Evolutionary conservation across 2,797 vertebrate genomes (phyloP).

Genomic region (Helarctos malayanus): DNA sequence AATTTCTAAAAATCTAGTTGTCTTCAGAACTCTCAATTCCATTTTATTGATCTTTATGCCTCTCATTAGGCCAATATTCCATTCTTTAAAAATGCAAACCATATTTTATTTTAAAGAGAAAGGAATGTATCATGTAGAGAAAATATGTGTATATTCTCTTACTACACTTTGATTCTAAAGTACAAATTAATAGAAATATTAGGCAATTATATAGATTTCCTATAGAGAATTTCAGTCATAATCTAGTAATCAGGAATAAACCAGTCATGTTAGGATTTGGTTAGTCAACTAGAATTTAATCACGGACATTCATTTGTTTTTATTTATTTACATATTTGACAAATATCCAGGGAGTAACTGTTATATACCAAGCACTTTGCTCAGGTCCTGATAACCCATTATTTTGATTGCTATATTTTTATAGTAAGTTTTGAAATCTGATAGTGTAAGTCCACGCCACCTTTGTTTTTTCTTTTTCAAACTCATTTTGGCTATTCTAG

Average conservation of each 20-base stretch:
- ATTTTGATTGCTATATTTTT: background rate
- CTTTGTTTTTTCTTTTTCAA: background rate
- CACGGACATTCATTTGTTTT: background rate
- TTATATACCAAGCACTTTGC: background rate
- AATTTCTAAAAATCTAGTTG: background rate
- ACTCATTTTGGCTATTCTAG: background rate
- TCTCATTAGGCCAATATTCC: background rate
- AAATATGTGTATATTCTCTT: background rate
- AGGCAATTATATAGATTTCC: background rate
- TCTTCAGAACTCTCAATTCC: background rate
- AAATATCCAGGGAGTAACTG: background rate
- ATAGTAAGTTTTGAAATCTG: conserved; percentile 12
- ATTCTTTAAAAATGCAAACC: background rate
- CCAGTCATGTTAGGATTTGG: background rate
- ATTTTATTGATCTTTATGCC: background rate
- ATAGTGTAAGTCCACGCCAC: background rate
- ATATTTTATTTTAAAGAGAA: conserved; percentile 33
- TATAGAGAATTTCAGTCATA: background rate
- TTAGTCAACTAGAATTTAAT: background rate
- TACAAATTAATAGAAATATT: background rate
- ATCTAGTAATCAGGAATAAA: conserved; percentile 22
- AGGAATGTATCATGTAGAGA: background rate
- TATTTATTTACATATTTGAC: background rate
- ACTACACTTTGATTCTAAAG: background rate
- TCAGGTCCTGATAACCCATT: background rate